Evolutionary conservation across 2,797 vertebrate genomes (phyloP), one percentile per base, ranked within the genome.

Genomic region (Macropodus opercularis): DNA sequence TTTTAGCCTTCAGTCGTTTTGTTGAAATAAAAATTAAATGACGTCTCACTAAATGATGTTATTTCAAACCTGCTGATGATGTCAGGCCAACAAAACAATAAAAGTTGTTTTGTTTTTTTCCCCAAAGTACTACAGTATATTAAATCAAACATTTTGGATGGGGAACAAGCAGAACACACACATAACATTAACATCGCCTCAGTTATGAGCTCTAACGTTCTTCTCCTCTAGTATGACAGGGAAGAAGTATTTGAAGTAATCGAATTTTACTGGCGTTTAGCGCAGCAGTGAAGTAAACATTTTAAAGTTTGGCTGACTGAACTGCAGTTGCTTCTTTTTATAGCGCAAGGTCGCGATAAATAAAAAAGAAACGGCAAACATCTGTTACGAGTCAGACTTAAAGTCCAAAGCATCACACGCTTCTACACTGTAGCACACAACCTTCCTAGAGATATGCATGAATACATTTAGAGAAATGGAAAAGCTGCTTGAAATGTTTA

Each of bases 311-410:
- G 15, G 29, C 43, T 61, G n/a, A 36, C 35, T 36, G 35, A 18
- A 18, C n/a, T 41, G 12, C 8, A 26, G 43, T 61, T 42, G 27
- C 18, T 54, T 54, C 8, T 59, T 35, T 38, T 26, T 52, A 46
- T 42, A 46, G 40, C 46, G 27, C 29, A n/a, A 58, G 41, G 43
- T 63, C 10, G 34, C 63, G 57, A 69, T 53, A 48, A 72, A 75
- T 65, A 67, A 44, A 13, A 8, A 32, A 21, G 32, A 31, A 44
- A 48, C 5, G 42, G 19, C 27, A 67, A 62, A 49, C 23, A 47
- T 43, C 13, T 61, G 29, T 52, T 5, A 31, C 24, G 8, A 29
- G 14, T 2, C 23, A 42, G 3, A 22, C 9, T 34, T 26, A 15
- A 23, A 40, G 21, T 26, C 26, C 13, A 32, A 26, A 36, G 3